A percentile compares a stretch with the other conserved stretches of the same genome.
These are phyloP conservation scores for Boleophthalmus pectinirostris DNA, from an alignment of 2,113 vertebrate species.

Conservation along the genomic window DNA sequence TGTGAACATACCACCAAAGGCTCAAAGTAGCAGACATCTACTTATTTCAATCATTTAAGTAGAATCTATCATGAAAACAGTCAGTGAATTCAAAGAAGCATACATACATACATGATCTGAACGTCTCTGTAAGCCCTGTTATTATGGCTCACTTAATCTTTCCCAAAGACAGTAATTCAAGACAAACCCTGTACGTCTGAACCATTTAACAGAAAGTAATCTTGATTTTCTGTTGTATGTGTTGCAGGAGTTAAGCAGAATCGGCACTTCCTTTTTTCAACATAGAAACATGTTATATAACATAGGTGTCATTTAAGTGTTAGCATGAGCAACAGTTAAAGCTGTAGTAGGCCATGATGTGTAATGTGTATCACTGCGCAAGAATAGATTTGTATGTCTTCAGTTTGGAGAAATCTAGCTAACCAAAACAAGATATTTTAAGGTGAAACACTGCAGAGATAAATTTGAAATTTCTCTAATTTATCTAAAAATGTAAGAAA, in stretches of 20 bases:
- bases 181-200: not conserved
- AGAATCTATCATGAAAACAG: conserved; percentile 25
- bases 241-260: conserved; percentile 7
- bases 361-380: not conserved
- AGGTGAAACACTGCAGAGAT: too few relatives aligned
- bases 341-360: not conserved
- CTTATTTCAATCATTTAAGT: conserved; percentile 23
- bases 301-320: conserved; percentile 13
- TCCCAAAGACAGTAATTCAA: conserved; percentile 7
- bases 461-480: too few relatives aligned
- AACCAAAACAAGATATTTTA: not conserved
- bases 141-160: conserved; percentile 5
- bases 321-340: not conserved
- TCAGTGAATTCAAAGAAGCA: conserved; percentile 18
- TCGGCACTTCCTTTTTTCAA: conserved; percentile 35
- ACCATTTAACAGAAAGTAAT: not conserved
- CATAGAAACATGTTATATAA: conserved; percentile 29
- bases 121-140: not conserved
- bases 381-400: not conserved
- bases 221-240: conserved; percentile 3
- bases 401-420: not conserved
- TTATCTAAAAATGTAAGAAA: too few relatives aligned
- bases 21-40: conserved; percentile 13
- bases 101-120: not conserved
- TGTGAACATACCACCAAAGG: conserved; percentile 23